Conservation (phyloP, 2,888 invertebrate genomes). For the Acanthosepion esculentum region DNA sequence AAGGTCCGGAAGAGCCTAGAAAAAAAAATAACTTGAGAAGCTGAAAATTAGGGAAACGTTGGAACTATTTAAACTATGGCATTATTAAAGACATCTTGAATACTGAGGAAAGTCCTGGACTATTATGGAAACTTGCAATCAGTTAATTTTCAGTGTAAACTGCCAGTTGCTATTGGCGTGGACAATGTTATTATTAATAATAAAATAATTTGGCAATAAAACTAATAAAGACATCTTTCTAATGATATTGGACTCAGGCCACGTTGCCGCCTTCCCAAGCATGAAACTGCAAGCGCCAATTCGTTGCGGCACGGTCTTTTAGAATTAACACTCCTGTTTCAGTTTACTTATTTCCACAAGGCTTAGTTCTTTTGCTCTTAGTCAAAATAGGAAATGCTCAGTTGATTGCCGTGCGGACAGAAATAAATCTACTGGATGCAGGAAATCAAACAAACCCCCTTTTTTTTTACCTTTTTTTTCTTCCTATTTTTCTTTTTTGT, state of each 20-base stretch:
- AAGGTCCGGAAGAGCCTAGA: no score
- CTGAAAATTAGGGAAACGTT: no score
- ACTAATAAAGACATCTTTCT: background rate
- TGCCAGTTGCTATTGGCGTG: no score
- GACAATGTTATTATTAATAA: no score
- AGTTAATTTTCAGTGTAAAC: no score
- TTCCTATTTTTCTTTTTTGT: no score
- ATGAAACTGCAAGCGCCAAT: background rate
- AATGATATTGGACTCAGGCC: background rate
- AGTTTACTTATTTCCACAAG: background rate
- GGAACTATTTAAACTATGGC: no score
- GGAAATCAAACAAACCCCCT: background rate
- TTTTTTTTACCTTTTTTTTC: background rate
- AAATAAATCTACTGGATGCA: slow-evolving; percentile 14
- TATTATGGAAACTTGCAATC: no score
- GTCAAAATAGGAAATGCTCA: background rate
- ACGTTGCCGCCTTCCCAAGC: background rate
- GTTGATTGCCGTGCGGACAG: background rate
- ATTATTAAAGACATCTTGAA: no score
- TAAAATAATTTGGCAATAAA: no score
- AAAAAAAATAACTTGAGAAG: no score
- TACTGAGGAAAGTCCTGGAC: no score
- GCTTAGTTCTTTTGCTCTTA: background rate
- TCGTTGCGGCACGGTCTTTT: background rate
- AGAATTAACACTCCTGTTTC: background rate